Conservation (phyloP, 2,113 vertebrate genomes). For the Gopherus flavomarginatus region DNA sequence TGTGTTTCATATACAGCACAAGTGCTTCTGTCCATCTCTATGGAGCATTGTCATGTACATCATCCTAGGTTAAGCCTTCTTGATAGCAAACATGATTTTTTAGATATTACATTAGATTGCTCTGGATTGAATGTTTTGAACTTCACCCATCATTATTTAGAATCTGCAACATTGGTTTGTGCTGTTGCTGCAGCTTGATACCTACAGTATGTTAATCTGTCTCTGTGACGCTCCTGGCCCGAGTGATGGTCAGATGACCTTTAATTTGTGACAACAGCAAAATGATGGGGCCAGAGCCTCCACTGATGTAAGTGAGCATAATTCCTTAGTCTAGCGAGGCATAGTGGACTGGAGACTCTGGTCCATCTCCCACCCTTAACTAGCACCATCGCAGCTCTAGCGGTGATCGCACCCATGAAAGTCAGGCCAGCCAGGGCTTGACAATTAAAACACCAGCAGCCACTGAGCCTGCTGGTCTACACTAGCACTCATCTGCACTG, state of each 20-base stretch:
- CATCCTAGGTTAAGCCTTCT: not conserved
- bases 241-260: not conserved
- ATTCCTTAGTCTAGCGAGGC: too few species aligned
- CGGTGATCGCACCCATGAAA: not conserved
- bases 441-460: too few species aligned
- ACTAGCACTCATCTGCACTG: too few species aligned
- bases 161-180: not conserved
- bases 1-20: not conserved
- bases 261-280: not conserved
- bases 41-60: not conserved
- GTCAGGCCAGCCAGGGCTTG: not conserved
- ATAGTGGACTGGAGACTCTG: not conserved
- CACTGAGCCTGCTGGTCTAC: too few species aligned
- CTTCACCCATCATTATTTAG: not conserved
- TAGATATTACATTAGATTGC: not conserved
- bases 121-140: not conserved
- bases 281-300: not conserved
- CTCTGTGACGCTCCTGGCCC: not conserved
- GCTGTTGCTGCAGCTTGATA: not conserved
- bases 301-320: not conserved
- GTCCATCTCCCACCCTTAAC: not conserved
- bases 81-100: not conserved
- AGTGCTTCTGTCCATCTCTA: not conserved
- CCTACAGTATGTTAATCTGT: rapidly evolving
- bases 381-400: not conserved